Base-by-base conservation (phyloP, 1,140 invertebrate species). In the Phymastichus coffea region DNA sequence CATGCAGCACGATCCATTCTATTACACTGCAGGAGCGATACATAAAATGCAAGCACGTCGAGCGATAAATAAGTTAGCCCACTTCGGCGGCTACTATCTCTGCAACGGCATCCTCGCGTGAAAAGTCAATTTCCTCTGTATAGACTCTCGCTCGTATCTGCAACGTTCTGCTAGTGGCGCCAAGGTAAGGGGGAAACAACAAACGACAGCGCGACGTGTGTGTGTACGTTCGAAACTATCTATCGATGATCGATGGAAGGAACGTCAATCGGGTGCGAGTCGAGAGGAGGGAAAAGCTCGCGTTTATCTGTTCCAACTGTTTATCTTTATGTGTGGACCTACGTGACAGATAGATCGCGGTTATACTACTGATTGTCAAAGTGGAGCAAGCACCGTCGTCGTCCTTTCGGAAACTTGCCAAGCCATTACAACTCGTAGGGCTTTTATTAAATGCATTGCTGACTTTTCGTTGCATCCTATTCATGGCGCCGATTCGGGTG, bases 121-220 rank as follows among this genome's bases (percentile, higher is more conserved):
- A 58, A 58, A 58, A 58, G 17, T 58, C 56, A 58, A 58, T 51
- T 58, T 58, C 56, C 56, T 41, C 14, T 15, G 25, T 3, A 3
- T 35, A 17, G 47, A n/a, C n/a, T n/a, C n/a, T n/a, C n/a, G n/a
- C n/a, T n/a, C n/a, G n/a, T n/a, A n/a, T n/a, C n/a, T n/a, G n/a
- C n/a, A n/a, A n/a, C n/a, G n/a, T n/a, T n/a, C n/a, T n/a, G n/a
- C n/a, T n/a, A n/a, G n/a, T n/a, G n/a, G n/a, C n/a, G n/a, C n/a
- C n/a, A n/a, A n/a, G n/a, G n/a, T n/a, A n/a, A n/a, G n/a, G n/a
- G 9, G 14, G 9, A n/a, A 8, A 38, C 35, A 47, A 30, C 44
- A 47, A 46, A 9, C 47, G 26, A 2, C 2, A 15, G 47, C 3
- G 47, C 7, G n/a, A 26, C 19, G 19, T 4, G 22, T n/a, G 14